Conservation (phyloP, 2,113 vertebrate species). For the Halcyon senegalensis region DNA sequence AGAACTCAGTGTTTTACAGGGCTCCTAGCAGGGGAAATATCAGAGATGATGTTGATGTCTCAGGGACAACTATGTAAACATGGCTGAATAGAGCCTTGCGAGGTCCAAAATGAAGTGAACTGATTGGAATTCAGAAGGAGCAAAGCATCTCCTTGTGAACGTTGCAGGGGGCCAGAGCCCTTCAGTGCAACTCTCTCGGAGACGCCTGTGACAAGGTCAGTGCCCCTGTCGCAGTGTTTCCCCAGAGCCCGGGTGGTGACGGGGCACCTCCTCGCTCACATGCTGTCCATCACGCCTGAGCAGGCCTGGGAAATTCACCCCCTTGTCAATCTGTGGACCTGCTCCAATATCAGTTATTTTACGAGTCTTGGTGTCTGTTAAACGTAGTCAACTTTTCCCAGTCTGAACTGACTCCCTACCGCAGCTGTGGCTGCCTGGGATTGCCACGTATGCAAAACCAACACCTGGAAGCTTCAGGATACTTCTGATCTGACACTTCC, state of each 20-base stretch:
- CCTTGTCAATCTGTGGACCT: neutral
- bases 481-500: neutral
- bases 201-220: neutral
- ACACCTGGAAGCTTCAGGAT: neutral
- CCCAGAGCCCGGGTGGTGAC: neutral
- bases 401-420: neutral
- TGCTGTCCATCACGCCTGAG: neutral
- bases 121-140: neutral
- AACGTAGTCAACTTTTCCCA: neutral
- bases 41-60: neutral
- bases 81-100: fast-evolving
- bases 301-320: neutral
- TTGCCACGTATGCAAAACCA: neutral
- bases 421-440: neutral
- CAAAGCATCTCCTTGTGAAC: neutral
- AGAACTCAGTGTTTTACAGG: neutral
- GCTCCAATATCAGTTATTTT: neutral
- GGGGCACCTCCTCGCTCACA: neutral
- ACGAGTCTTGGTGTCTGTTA: neutral
- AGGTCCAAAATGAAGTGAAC: neutral
- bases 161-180: neutral
- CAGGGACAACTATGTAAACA: neutral
- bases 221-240: fast-evolving
- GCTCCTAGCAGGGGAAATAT: neutral
- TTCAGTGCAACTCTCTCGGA: neutral